Evolutionary conservation across 2,113 vertebrate species (phyloP), one percentile per base, ranked within the genome.

Genomic region (Vulpes vulpes): DNA sequence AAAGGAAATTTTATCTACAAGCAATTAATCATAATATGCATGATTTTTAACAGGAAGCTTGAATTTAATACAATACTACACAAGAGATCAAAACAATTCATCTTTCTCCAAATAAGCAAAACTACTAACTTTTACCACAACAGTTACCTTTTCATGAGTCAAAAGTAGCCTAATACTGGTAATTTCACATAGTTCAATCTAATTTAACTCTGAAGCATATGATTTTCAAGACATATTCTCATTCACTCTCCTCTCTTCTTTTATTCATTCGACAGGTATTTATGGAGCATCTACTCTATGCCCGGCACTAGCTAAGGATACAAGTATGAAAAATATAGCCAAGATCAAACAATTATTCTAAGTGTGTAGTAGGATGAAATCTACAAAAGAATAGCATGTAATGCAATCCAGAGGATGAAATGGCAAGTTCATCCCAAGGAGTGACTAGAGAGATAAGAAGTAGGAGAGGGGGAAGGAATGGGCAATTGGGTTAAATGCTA

Each of bases 1-100:
- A 74, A 32, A 71, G 91, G n/a, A 91, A 92, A 86, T 62, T 23
- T 23, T 30, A 76, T 9, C 23, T 87, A 57, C 6, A 82, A 91
- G 43, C 8, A 81, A 89, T 23, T 69, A 87, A 69, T 57, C 25
- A 74, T 32, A 73, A 64, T 23, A 78, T 71, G 17, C 0, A 38
- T 16, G 43, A 82, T 19, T 86, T 89, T 95, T 60, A 94, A 81
- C 64, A 88, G 79, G 64, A 73, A 83, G n/a, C 14, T 83, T 96
- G 17, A 97, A 73, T 96, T 91, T 51, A 93, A 81, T 22, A 73
- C 1, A 83, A 7, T 16, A 85, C 16, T 9, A 87, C 3, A 93
- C 5, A 67, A 95, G 20, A 87, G 20, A 80, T 67, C 51, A 85
- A 76, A 97, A 88, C 25, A 85, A 86, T 27, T 69, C 6, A 11